phyloP scores from a whole-genome alignment of 2,113 vertebrate species.

The Falco punctatus region DNA sequence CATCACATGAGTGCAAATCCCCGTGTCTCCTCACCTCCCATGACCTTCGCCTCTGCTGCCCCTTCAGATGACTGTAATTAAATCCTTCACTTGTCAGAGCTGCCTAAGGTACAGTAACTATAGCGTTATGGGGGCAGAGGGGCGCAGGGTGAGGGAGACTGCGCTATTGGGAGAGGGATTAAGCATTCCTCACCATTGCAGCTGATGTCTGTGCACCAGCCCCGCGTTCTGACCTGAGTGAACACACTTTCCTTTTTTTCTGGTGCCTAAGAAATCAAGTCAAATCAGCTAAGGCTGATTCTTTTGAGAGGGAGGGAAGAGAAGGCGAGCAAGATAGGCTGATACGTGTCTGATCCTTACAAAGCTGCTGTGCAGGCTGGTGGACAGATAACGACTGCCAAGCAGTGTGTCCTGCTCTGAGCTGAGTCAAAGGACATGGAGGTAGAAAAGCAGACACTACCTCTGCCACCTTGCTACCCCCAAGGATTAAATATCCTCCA shows the following conservation, averaged over 20 bases:
- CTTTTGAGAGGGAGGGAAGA: background rate
- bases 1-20: background rate
- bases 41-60: rapidly evolving
- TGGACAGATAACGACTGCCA: background rate
- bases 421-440: background rate
- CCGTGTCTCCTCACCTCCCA: background rate
- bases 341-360: background rate
- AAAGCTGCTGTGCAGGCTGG: background rate
- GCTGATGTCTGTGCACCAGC: background rate
- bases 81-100: background rate
- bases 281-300: background rate
- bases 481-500: background rate
- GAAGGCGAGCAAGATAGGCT: background rate
- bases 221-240: background rate
- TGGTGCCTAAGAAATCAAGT: background rate
- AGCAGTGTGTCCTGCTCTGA: background rate
- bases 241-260: background rate
- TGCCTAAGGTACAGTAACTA: background rate
- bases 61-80: background rate
- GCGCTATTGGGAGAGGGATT: background rate
- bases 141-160: background rate
- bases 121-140: rapidly evolving
- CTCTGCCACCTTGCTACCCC: background rate
- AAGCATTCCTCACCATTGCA: background rate
- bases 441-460: background rate